Base-by-base conservation (phyloP, 2,797 vertebrate species). In the Microctenopoma lineatum region DNA sequence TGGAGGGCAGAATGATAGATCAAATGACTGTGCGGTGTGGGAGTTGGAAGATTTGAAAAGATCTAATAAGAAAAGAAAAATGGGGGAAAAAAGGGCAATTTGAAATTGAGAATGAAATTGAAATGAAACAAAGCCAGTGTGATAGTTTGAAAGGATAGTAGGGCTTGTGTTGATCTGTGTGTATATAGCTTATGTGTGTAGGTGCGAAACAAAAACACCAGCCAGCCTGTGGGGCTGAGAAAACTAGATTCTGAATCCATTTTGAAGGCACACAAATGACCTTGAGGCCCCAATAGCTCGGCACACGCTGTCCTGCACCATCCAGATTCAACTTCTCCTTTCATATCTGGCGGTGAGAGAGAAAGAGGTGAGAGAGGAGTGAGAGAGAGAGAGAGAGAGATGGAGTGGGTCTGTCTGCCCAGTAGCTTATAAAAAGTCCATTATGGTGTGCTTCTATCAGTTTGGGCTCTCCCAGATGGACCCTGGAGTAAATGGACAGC, bases 381-480 rank as follows among this genome's bases (percentile, higher is more conserved):
- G 55, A 42, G 77, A 62, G 70, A n/a, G 45, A 46, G 55, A 42
- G 77, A 62, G 70, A 55, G 68, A 61, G 77, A 87, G 79, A 89
- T 90, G 77, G 86, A 90, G 87, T 87, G 88, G 66, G 59, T 77
- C 83, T 87, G 90, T 90, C 88, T 83, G 81, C 90, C 89, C 87
- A 79, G 73, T 84, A 88, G 89, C 89, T 92, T 92, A 90, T 91
- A 89, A 91, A 91, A 92, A 90, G 90, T 92, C 90, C 87, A 92
- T 92, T 92, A 92, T 86, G 73, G 80, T 80, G 74, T 34, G 52
- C 72, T 79, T 90, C 86, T 90, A 92, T 92, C 90, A 88, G 88
- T 89, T 87, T 90, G 83, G 86, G 66, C 83, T 87, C 83, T 89
- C 89, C 87, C 88, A 89, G 85, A 90, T 85, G 87, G 87, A 87